phyloP scores from a whole-genome alignment of 1,140 invertebrate species.

The Ooceraea biroi region DNA sequence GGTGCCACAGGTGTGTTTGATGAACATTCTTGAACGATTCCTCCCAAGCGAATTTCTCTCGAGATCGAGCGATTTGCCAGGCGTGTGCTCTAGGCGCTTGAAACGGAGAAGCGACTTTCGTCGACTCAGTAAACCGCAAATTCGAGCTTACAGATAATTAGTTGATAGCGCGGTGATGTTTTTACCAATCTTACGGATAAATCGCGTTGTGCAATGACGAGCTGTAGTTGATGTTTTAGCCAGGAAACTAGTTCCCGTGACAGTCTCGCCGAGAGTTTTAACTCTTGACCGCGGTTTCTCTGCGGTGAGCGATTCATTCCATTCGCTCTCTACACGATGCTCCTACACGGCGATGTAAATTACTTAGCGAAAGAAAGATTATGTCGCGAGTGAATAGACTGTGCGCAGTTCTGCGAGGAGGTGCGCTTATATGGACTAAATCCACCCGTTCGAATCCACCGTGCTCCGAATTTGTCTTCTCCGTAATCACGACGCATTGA shows the following conservation, averaged over 20 bases:
- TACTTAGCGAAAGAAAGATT: conserved; percentile 28
- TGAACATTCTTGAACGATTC: conserved; percentile 28
- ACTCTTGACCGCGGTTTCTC: conserved; percentile 39
- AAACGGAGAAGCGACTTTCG: conserved; percentile 16
- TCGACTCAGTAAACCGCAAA: conserved; percentile 18
- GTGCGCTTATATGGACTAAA: conserved; percentile 19
- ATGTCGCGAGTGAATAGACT: background rate
- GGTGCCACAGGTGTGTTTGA: conserved; percentile 6
- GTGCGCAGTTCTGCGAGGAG: conserved; percentile 4
- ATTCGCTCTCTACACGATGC: conserved; percentile 5
- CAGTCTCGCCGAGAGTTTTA: background rate
- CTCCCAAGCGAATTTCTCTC: conserved; percentile 8
- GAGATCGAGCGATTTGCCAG: conserved; percentile 33
- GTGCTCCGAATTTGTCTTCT: background rate
- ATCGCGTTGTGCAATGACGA: conserved; percentile 46
- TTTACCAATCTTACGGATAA: conserved; percentile 53
- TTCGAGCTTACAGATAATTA: conserved; percentile 60
- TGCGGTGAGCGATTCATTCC: background rate
- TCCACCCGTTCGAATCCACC: conserved; percentile 5
- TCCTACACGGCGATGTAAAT: conserved; percentile 10
- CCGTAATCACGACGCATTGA: background rate
- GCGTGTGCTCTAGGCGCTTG: conserved; percentile 49
- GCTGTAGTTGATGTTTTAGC: conserved; percentile 40
- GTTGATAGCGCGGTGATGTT: conserved; percentile 57
- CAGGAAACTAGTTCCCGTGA: conserved; percentile 23